Evolutionary conservation across 2,113 vertebrate species (phyloP), one percentile per base, ranked within the genome.

Genomic region (Mola mola): DNA sequence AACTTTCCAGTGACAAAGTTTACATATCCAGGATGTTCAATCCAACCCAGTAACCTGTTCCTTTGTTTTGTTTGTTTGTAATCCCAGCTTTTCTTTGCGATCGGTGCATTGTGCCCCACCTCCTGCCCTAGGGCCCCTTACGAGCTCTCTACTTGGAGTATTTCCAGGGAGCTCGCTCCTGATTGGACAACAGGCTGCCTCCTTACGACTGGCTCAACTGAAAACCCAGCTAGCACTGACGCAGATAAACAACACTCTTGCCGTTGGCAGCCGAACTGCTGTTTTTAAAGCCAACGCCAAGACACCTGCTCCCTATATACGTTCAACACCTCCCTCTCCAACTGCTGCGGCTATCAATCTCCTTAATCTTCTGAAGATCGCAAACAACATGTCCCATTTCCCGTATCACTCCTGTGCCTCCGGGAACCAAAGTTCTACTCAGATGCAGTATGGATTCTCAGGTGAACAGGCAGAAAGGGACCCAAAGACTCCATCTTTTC

Each of bases 341-440:
- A 81, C 83, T 36, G 63, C 92, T 15, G 75, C 92, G 47, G 87
- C 94, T 66, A 87, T 91, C 82, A 91, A 92, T 63, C 91, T 94
- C 80, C 84, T 91, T 25, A 92, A 90, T 78, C 82, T 94, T 57
- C 91, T 93, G 79, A 96, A 93, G 88, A 91, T 92, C 73, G 87
- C 89, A 13, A 97, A 96, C 90, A 84, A 88, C 38, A 97, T 97
- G 95, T 93, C 94, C 47, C 88, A 90, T 84, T 91, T 90, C n/a
- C 79, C 68, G 71, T 97, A 94, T 73, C 93, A 93, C 89, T 94
- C 93, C 26, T 93, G 94, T 90, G 93, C 91, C 42, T 83, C 91
- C 72, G 90, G 89, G 13, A 68, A 52, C 17, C 94, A 86, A 74
- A 91, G 90, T 78, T 88, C 93, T 1, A 64, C 40, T 28, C 76